phyloP scores from a whole-genome alignment of 1,140 invertebrate genomes.

The Mizuhopecten yessoensis region DNA sequence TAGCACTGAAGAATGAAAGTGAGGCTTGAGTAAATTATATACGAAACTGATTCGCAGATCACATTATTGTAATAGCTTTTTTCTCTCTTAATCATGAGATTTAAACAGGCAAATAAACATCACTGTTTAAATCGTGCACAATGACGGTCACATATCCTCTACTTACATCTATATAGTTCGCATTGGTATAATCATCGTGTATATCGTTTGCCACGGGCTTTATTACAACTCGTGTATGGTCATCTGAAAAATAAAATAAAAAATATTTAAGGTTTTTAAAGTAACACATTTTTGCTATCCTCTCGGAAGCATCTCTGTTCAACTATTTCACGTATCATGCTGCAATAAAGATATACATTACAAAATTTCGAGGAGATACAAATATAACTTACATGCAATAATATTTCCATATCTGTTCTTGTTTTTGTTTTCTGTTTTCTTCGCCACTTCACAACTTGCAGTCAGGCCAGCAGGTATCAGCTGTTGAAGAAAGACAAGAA shows the following conservation, averaged over 20 bases:
- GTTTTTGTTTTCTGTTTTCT: conserved; percentile 90
- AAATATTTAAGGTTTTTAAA: too few species aligned
- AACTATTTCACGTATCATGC: too few species aligned
- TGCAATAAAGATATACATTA: background rate
- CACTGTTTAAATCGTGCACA: too few species aligned
- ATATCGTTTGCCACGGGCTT: conserved; percentile 86
- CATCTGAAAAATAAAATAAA: conserved; percentile 88
- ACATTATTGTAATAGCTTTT: too few species aligned
- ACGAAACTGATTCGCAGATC: too few species aligned
- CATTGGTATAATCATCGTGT: conserved; percentile 95
- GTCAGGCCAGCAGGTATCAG: conserved; percentile 79
- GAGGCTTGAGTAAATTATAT: too few species aligned
- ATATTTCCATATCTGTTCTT: conserved; percentile 98
- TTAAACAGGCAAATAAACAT: too few species aligned
- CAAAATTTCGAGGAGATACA: background rate
- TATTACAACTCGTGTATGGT: conserved; percentile 95
- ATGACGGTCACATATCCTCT: background rate
- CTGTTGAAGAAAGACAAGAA: conserved; percentile 66
- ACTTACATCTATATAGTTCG: conserved; percentile 95
- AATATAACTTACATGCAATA: conserved; percentile 90
- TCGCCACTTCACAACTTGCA: conserved; percentile 78
- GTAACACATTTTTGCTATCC: too few species aligned
- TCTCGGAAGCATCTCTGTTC: too few species aligned
- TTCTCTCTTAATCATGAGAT: too few species aligned
- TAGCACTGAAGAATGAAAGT: too few species aligned